Percentiles rank a stretch among this genome's conserved stretches.
These are phyloP conservation scores for Numenius phaeopus DNA, from an alignment of 2,797 vertebrate species.

Conservation along the genomic window DNA sequence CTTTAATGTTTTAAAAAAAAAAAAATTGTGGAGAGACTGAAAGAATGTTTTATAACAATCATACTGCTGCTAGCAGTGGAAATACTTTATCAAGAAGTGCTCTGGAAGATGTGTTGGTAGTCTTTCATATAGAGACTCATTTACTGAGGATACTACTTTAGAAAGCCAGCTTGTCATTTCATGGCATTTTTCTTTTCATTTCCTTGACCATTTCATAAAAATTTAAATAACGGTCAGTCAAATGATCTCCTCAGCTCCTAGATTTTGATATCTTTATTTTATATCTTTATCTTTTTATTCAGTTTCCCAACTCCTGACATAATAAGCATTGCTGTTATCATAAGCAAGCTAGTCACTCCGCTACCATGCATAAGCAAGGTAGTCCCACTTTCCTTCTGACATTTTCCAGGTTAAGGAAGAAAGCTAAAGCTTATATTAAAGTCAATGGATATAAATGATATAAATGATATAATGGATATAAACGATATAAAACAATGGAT, in stretches of 20 bases:
- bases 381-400: neutral
- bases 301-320: neutral
- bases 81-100: neutral
- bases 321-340: neutral
- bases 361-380: neutral
- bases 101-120: neutral
- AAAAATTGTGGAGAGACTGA: neutral
- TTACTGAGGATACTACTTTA: neutral
- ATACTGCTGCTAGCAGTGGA: neutral
- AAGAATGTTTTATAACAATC: neutral
- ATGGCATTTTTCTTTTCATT: neutral
- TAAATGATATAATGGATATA: too few relatives aligned
- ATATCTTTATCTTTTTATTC: neutral
- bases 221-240: neutral
- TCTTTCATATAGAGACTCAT: neutral
- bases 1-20: neutral
- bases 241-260: neutral
- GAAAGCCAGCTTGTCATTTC: neutral
- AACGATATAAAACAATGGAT: neutral
- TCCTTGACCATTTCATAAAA: neutral
- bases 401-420: neutral
- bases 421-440: neutral
- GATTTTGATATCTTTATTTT: neutral
- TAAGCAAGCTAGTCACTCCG: neutral
- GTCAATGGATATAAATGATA: neutral